Evolutionary conservation across 1,140 invertebrate genomes (phyloP).

Genomic region (Drepana arcuata): DNA sequence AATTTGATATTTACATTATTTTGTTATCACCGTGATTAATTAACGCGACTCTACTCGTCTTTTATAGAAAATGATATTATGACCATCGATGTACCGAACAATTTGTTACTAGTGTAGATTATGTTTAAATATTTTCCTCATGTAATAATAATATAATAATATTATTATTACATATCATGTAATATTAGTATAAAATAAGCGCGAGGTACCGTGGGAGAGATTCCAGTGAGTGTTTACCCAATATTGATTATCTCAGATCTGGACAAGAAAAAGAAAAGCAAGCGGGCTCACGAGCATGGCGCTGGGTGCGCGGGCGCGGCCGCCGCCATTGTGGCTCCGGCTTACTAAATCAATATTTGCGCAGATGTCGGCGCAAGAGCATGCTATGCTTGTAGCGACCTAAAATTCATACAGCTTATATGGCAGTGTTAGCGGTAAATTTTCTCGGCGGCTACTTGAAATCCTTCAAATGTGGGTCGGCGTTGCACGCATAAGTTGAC

Average conservation of each 20-base stretch:
- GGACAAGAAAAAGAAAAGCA: constrained; percentile 25
- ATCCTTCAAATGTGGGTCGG: constrained; percentile 67
- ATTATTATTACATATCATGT: neutral
- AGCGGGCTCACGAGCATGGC: constrained; percentile 16
- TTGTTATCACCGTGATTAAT: too few relatives aligned
- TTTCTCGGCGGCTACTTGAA: constrained; percentile 68
- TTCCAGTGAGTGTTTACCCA: constrained; percentile 16
- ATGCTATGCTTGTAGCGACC: constrained; percentile 65
- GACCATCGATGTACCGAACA: too few relatives aligned
- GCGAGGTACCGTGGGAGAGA: constrained; percentile 23
- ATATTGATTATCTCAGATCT: constrained; percentile 18
- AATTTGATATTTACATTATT: too few relatives aligned
- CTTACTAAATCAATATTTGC: constrained; percentile 71
- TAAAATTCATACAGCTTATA: constrained; percentile 71
- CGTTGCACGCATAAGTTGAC: constrained; percentile 61
- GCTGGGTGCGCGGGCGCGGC: constrained; percentile 31
- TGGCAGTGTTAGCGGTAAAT: constrained; percentile 70
- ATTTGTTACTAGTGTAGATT: too few relatives aligned
- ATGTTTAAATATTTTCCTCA: too few relatives aligned
- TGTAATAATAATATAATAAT: neutral
- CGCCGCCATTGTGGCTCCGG: constrained; percentile 50
- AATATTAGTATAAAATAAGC: too few relatives aligned
- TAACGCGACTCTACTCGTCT: too few relatives aligned
- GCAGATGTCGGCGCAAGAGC: constrained; percentile 66
- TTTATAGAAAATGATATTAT: too few relatives aligned